Percentiles rank a stretch among this genome's conserved stretches.
Evolutionary conservation across 2,797 vertebrate genomes (phyloP).

Genomic region (Malacoraja senta): DNA sequence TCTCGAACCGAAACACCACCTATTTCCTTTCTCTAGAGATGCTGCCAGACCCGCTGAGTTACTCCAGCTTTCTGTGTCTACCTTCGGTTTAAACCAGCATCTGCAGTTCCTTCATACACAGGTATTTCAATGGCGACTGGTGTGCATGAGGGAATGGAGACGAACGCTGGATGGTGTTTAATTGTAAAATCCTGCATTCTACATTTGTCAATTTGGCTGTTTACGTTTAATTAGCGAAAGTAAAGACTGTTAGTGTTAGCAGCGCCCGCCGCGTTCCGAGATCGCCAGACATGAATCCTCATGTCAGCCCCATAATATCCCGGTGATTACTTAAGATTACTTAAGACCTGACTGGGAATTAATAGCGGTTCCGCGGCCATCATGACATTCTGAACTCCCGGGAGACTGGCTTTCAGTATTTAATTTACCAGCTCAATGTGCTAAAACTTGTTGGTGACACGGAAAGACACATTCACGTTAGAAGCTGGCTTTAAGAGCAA

Average conservation of each 20-base stretch:
- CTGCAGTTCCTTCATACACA: too few species aligned
- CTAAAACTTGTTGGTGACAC: slow-evolving; percentile 42
- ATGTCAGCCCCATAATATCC: slow-evolving; percentile 49
- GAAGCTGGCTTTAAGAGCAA: slow-evolving; percentile 43
- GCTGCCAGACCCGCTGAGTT: too few species aligned
- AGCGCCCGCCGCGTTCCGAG: slow-evolving; percentile 45
- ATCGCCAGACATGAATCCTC: slow-evolving; percentile 53
- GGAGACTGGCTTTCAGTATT: slow-evolving; percentile 46
- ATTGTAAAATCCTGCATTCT: background rate
- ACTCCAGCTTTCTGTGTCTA: too few species aligned
- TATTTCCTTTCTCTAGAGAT: too few species aligned
- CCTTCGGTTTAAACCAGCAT: too few species aligned
- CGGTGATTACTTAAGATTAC: slow-evolving; percentile 48
- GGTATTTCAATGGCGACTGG: background rate
- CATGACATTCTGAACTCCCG: slow-evolving; percentile 43
- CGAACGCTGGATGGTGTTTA: background rate
- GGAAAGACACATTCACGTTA: slow-evolving; percentile 49
- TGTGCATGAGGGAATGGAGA: background rate
- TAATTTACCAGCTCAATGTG: slow-evolving; percentile 49
- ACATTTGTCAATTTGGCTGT: background rate
- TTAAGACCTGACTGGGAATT: slow-evolving; percentile 51
- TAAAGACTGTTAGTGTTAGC: background rate
- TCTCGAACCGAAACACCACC: too few species aligned
- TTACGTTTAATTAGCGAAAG: slow-evolving; percentile 18
- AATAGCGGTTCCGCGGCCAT: slow-evolving; percentile 47